Percentiles rank a stretch among this genome's conserved stretches.
phyloP scores from a whole-genome alignment of 92 coral and sea anemone species.

The Zoanthus gigantus region DNA sequence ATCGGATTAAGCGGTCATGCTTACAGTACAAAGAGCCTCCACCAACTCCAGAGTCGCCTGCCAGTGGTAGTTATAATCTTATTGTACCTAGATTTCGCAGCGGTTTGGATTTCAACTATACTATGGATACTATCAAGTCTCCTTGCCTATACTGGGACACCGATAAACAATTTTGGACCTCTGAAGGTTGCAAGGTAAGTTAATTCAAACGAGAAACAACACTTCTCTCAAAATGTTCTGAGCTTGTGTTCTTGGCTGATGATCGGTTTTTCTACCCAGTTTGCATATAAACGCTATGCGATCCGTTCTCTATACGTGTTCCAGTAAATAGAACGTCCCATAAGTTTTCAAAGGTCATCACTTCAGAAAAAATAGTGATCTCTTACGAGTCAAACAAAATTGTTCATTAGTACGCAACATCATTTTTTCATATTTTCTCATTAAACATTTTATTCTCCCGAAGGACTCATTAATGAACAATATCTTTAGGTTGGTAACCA shows the following conservation, averaged over 20 bases:
- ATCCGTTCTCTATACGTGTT: no score
- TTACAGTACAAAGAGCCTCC: slow-evolving; percentile 58
- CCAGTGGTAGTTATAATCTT: slow-evolving; percentile 22
- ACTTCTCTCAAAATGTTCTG: no score
- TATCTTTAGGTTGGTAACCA: slow-evolving; percentile 58
- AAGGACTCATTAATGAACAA: background rate
- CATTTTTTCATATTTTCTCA: no score
- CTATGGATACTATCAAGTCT: slow-evolving; percentile 67
- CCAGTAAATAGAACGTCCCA: no score
- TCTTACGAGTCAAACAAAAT: background rate
- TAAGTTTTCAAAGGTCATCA: no score
- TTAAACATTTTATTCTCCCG: no score
- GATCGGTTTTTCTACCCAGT: background rate
- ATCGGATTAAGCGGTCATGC: slow-evolving; percentile 59
- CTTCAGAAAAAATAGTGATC: no score
- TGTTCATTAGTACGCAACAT: no score
- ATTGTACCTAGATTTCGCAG: slow-evolving; percentile 40
- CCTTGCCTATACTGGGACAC: slow-evolving; percentile 71
- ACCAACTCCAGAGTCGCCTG: slow-evolving; percentile 17
- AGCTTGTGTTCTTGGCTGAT: no score
- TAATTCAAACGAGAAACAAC: no score
- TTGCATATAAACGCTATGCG: background rate
- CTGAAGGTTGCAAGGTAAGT: slow-evolving; percentile 67
- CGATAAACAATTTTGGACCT: slow-evolving; percentile 53
- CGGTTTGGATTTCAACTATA: slow-evolving; percentile 48